phyloP scores from a whole-genome alignment of 2,113 vertebrate genomes.

The human region DNA sequence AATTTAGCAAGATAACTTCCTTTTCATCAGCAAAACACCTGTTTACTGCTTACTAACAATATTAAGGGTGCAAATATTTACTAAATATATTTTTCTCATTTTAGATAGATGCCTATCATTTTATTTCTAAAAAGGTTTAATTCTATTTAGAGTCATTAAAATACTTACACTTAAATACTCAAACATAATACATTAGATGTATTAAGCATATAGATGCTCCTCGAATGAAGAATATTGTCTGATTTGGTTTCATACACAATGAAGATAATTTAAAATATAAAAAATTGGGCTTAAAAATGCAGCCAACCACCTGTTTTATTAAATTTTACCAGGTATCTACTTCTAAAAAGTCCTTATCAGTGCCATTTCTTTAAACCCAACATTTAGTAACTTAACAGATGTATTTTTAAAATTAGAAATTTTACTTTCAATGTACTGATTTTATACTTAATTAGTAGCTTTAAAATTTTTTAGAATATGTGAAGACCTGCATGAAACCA shows the following conservation, averaged over 20 bases:
- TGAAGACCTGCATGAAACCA: slow-evolving; percentile 39
- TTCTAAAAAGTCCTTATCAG: slow-evolving; percentile 42
- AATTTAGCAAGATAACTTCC: slow-evolving; percentile 34
- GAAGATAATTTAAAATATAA: slow-evolving; percentile 37
- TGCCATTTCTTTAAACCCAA: slow-evolving; percentile 44
- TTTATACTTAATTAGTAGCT: slow-evolving; percentile 20
- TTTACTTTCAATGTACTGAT: slow-evolving; percentile 59
- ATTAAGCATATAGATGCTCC: slow-evolving; percentile 6
- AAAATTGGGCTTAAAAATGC: not conserved
- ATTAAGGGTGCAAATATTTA: slow-evolving; percentile 45
- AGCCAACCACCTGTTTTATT: slow-evolving; percentile 16
- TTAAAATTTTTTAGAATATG: slow-evolving; percentile 43
- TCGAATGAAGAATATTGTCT: slow-evolving; percentile 9
- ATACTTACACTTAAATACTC: slow-evolving; percentile 24
- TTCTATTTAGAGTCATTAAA: not conserved
- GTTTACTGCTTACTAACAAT: not conserved
- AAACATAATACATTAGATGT: not conserved
- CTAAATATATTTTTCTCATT: slow-evolving; percentile 38
- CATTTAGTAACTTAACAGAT: slow-evolving; percentile 68
- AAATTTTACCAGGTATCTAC: not conserved
- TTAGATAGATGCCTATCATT: slow-evolving; percentile 15
- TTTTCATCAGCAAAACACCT: slow-evolving; percentile 5
- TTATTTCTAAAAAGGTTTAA: slow-evolving; percentile 31
- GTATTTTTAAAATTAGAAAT: slow-evolving; percentile 52
- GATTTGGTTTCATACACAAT: slow-evolving; percentile 36